Evolutionary conservation across 2,113 vertebrate genomes (phyloP).

Genomic region (Pseudorectes ferrugineus): DNA sequence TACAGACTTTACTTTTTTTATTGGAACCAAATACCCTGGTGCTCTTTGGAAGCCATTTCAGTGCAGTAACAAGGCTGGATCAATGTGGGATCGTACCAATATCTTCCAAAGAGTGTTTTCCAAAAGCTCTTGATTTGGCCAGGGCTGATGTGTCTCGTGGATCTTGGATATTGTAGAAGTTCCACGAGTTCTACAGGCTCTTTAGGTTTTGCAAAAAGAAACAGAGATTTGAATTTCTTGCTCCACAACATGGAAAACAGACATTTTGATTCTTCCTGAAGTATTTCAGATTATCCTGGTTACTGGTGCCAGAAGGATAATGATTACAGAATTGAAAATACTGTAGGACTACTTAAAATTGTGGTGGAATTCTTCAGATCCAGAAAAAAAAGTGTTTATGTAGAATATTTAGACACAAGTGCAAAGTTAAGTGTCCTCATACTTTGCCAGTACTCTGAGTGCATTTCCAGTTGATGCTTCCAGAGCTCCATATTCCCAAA

Average conservation of each 20-base stretch:
- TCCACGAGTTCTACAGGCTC: not conserved
- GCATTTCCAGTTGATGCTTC: not conserved
- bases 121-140: not conserved
- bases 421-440: not conserved
- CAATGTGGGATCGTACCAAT: rapidly evolving
- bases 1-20: rapidly evolving
- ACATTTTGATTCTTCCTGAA: not conserved
- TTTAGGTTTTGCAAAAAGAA: not conserved
- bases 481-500: not conserved
- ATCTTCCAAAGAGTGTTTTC: not conserved
- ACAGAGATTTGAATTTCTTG: not conserved
- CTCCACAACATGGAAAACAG: not conserved
- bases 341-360: not conserved
- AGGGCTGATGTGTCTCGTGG: not conserved
- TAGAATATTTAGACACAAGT: not conserved
- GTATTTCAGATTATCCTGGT: not conserved
- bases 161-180: rapidly evolving
- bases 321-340: not conserved
- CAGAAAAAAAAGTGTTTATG: rapidly evolving
- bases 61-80: not conserved
- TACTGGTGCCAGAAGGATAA: not conserved
- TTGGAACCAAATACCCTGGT: not conserved
- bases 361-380: not conserved
- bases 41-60: not conserved
- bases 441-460: rapidly evolving